These are phyloP conservation scores for Tenthredo notha DNA, from an alignment of 2,888 invertebrate genomes.

Conservation along the genomic window DNA sequence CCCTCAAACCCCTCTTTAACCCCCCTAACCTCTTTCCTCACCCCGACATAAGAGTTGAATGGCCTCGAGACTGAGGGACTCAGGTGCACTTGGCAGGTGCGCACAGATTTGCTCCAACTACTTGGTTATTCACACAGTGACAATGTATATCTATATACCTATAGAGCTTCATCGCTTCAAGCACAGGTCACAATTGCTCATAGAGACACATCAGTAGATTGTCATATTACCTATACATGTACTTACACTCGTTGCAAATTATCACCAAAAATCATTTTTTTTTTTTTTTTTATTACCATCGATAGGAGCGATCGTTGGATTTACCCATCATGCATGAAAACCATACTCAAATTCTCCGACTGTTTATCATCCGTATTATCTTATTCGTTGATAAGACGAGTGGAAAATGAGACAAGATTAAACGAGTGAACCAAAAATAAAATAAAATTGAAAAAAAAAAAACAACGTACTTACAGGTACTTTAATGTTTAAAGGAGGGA, in stretches of 20 bases:
- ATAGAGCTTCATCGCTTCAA: not conserved
- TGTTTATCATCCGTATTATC: not conserved
- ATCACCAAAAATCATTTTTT: too few relatives aligned
- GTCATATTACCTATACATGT: too few relatives aligned
- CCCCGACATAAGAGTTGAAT: slow-evolving; percentile 59
- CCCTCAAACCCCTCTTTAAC: not conserved
- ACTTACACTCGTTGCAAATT: too few relatives aligned
- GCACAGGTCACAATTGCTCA: not conserved
- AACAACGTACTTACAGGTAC: not conserved
- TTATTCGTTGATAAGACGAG: not conserved
- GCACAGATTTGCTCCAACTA: slow-evolving; percentile 49
- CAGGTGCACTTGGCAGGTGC: slow-evolving; percentile 62
- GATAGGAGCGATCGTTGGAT: too few relatives aligned
- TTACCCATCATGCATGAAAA: not conserved
- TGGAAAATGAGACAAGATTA: not conserved
- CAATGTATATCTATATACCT: not conserved
- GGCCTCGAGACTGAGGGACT: slow-evolving; percentile 58
- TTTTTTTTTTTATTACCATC: too few relatives aligned
- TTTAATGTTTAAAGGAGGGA: not conserved
- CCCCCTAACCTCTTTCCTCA: not conserved
- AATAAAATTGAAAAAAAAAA: not conserved
- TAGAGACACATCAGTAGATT: too few relatives aligned
- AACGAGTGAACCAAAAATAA: not conserved
- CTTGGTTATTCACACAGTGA: slow-evolving; percentile 27
- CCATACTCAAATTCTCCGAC: not conserved